Evolutionary conservation across 2,113 vertebrate species (phyloP).

Genomic region (Steatornis caripensis): DNA sequence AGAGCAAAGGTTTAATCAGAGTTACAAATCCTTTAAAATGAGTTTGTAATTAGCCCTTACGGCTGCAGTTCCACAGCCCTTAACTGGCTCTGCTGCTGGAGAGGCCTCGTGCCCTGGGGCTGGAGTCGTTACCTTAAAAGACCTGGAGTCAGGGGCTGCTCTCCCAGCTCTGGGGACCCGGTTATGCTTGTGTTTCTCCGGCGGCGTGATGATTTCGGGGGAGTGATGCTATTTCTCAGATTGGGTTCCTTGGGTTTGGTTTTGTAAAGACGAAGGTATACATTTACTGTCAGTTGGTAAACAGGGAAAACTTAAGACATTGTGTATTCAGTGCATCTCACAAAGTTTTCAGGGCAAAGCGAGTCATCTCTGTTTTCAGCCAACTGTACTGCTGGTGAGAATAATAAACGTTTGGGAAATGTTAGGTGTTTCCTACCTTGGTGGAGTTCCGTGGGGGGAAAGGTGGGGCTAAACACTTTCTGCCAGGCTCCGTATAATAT

Average conservation of each 20-base stretch:
- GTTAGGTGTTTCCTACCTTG: neutral
- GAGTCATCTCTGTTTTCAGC: neutral
- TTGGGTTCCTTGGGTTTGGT: neutral
- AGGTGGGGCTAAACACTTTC: neutral
- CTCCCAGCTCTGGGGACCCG: neutral
- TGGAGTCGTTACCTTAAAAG: neutral
- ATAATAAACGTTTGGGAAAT: neutral
- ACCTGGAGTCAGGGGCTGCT: neutral
- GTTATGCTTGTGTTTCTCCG: neutral
- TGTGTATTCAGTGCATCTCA: neutral
- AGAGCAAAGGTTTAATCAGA: neutral
- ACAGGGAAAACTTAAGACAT: neutral
- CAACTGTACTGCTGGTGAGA: neutral
- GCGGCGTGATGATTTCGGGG: neutral
- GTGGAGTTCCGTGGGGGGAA: neutral
- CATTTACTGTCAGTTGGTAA: neutral
- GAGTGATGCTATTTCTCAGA: neutral
- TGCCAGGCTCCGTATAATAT: neutral
- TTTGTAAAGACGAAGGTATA: neutral
- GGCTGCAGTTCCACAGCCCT: neutral
- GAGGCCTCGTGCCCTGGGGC: neutral
- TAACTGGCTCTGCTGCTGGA: neutral
- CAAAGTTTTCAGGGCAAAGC: neutral
- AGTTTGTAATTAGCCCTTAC: neutral
- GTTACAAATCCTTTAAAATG: neutral